Evolutionary conservation across 2,113 vertebrate species (phyloP), one percentile per base, ranked within the genome.

Genomic region (Macrotus californicus): DNA sequence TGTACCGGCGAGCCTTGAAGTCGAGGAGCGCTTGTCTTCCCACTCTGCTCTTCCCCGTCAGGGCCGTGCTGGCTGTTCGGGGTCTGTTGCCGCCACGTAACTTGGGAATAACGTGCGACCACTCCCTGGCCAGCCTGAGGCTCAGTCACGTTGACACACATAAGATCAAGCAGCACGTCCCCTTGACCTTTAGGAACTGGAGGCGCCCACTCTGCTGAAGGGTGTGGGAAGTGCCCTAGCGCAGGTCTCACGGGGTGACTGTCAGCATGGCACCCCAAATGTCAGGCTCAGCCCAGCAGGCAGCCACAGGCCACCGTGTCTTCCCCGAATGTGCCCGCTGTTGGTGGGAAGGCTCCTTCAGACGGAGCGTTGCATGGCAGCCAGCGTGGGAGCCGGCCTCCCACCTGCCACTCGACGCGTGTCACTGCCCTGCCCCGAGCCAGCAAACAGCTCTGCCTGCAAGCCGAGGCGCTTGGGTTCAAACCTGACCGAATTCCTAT

Each of bases 231-330:
- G 12, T 6, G 26, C 36, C 48, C 36, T 12, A 0, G 0, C 0
- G 6, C 2, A 13, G 7, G 16, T 15, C 41, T 73, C 43, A 15
- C 0, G 0, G 8, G 34, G 29, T 7, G 31, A n/a, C 64, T 15
- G 16, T 5, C 3, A n/a, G 34, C 50, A 4, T 34, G 36, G 4
- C 2, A 14, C 21, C 10, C 21, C 5, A 52, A 0, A 6, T 0
- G 8, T n/a, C 11, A 56, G 31, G 41, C 56, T 26, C 22, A 6
- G n/a, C 46, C 8, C 5, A 16, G 66, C 43, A 46, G 12, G 7
- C 36, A 3, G 13, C 52, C 8, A 1, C 18, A 12, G 9, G 12
- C 69, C 0, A 2, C 61, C 34, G 43, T 21, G 2, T 26, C 21
- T 19, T 39, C 26, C 31, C 36, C 7, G 26, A 22, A 4, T 21